These are phyloP conservation scores for Phrynosoma blainvillii DNA, from an alignment of 2,113 vertebrate genomes.

Conservation along the genomic window DNA sequence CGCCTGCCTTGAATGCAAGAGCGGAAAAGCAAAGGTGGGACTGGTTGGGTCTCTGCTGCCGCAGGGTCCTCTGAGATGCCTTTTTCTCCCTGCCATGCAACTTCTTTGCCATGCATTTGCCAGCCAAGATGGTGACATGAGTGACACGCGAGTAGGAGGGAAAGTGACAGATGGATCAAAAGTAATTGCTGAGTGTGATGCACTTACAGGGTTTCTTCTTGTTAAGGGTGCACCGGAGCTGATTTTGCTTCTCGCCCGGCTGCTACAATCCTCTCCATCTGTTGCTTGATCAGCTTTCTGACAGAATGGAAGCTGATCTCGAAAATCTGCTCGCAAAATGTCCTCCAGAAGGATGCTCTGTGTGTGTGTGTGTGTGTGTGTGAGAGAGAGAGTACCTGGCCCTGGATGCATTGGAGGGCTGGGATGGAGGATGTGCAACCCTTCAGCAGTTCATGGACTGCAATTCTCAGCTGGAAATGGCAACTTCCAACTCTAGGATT, in stretches of 20 bases:
- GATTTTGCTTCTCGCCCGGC: not conserved
- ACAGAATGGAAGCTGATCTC: not conserved
- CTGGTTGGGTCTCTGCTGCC: too few species aligned
- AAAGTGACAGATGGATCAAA: not conserved
- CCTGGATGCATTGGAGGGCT: too few species aligned
- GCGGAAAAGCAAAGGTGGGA: not conserved
- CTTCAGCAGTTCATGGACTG: too few species aligned
- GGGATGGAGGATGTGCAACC: too few species aligned
- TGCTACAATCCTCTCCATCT: not conserved
- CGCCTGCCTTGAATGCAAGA: not conserved
- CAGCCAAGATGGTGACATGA: not conserved
- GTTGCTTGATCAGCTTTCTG: not conserved
- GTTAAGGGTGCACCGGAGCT: too few species aligned
- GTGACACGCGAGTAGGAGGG: constrained; percentile 8
- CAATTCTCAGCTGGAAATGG: too few species aligned
- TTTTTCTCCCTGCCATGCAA: not conserved
- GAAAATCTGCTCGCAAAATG: not conserved
- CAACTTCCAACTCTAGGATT: too few species aligned
- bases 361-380: too few species aligned
- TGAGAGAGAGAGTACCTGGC: too few species aligned
- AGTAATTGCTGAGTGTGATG: not conserved
- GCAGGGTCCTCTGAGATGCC: not conserved
- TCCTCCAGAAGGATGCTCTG: too few species aligned
- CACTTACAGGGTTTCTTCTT: not conserved
- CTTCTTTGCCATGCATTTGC: not conserved